A percentile compares a stretch with the other conserved stretches of the same genome.
Evolutionary conservation across 1,140 invertebrate species (phyloP).

Genomic region (Episyrphus balteatus): DNA sequence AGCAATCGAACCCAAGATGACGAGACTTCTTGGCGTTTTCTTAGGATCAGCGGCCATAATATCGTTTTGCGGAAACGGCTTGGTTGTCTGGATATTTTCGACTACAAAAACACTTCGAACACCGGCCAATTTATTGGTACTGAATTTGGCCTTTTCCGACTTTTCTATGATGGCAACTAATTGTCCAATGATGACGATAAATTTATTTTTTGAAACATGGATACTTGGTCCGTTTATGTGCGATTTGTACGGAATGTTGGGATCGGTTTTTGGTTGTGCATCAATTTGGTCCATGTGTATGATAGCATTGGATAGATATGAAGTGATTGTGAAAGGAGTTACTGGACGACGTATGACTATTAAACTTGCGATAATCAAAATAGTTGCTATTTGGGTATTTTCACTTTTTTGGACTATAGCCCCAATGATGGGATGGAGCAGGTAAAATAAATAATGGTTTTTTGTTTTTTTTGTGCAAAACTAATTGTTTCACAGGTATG

Average conservation of each 20-base stretch:
- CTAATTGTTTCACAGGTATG: conserved; percentile 41
- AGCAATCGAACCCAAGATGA: conserved; percentile 51
- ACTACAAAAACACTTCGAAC: conserved; percentile 56
- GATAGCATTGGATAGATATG: conserved; percentile 52
- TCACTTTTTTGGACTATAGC: conserved; percentile 52
- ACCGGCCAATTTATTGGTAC: conserved; percentile 61
- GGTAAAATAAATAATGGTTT: conserved; percentile 22
- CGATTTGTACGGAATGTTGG: conserved; percentile 59
- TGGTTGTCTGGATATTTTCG: conserved; percentile 66
- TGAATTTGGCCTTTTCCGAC: conserved; percentile 66
- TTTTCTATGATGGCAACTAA: conserved; percentile 62
- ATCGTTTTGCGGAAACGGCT: conserved; percentile 54
- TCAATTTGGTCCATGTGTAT: conserved; percentile 69
- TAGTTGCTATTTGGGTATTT: conserved; percentile 53
- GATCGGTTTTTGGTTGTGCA: conserved; percentile 59
- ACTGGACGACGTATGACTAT: conserved; percentile 54
- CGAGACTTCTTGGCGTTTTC: conserved; percentile 51
- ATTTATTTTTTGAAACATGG: conserved; percentile 63
- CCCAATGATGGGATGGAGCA: conserved; percentile 63
- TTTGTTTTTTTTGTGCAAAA: too few species aligned
- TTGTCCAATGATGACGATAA: conserved; percentile 59
- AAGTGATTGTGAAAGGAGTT: conserved; percentile 65
- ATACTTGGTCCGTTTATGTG: conserved; percentile 54
- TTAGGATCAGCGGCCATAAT: conserved; percentile 50
- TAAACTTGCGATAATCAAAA: conserved; percentile 49